Conservation (phyloP, 2,113 vertebrate species). For the Empidonax traillii region DNA sequence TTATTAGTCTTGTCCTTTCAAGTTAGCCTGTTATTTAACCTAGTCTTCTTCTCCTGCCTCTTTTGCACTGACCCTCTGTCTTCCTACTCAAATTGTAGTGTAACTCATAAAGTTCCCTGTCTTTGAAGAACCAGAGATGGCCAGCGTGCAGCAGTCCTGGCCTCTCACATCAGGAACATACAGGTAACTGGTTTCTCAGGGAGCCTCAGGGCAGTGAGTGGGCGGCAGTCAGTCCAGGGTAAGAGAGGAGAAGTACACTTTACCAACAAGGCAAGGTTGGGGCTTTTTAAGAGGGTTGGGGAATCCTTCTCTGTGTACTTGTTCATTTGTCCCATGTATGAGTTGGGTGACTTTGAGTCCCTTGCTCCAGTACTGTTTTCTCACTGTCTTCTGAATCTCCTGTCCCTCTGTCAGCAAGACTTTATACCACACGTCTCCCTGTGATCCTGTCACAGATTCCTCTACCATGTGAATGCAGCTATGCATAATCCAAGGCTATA, state of each 20-base stretch:
- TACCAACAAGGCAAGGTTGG: background rate
- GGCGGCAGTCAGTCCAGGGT: background rate
- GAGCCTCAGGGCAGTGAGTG: background rate
- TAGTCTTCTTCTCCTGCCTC: background rate
- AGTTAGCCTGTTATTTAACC: background rate
- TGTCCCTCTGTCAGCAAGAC: background rate
- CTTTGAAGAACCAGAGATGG: background rate
- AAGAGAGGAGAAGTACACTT: background rate
- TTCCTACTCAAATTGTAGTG: background rate
- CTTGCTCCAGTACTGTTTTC: background rate
- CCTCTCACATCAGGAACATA: background rate
- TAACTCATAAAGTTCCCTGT: background rate
- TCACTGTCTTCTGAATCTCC: background rate
- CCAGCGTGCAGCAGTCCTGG: accelerated
- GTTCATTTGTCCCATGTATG: background rate
- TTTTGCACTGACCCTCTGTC: background rate
- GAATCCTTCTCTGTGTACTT: background rate
- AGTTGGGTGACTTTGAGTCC: background rate
- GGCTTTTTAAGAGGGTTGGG: background rate
- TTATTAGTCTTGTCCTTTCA: background rate
- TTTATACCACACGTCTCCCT: background rate
- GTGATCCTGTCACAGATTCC: background rate
- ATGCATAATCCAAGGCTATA: background rate
- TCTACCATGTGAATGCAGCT: background rate
- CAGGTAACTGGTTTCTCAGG: background rate